These are phyloP conservation scores for Axis porcinus DNA, from an alignment of 2,113 vertebrate genomes.

Conservation along the genomic window DNA sequence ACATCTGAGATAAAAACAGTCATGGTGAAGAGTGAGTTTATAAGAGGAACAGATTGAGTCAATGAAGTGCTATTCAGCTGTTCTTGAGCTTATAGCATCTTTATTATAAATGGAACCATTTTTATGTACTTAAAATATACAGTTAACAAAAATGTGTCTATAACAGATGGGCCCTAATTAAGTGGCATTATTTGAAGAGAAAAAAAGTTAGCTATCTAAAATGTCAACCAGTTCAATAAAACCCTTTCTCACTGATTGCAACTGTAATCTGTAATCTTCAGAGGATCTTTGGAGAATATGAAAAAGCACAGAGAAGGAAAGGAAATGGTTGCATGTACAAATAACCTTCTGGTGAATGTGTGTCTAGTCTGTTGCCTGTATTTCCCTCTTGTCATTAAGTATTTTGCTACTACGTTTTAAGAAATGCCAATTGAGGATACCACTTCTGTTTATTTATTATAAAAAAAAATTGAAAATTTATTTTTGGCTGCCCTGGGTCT, in stretches of 20 bases:
- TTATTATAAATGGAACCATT: conserved; percentile 16
- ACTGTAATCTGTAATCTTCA: not conserved
- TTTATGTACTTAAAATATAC: conserved; percentile 30
- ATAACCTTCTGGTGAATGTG: not conserved
- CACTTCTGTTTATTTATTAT: not conserved
- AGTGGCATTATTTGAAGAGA: conserved; percentile 17
- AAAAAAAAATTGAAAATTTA: not conserved
- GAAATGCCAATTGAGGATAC: no score
- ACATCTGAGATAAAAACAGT: not conserved
- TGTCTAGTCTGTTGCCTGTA: not conserved
- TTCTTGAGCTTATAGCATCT: not conserved
- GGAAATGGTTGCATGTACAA: not conserved
- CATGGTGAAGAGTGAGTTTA: not conserved
- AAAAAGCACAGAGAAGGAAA: not conserved
- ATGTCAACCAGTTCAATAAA: not conserved
- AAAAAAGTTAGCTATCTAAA: conserved; percentile 4
- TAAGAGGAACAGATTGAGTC: not conserved
- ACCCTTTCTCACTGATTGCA: not conserved
- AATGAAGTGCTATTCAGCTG: conserved; percentile 1
- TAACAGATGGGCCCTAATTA: not conserved
- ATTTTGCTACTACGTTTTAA: not conserved
- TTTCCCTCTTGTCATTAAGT: not conserved
- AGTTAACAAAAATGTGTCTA: not conserved
- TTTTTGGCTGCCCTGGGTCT: not conserved
- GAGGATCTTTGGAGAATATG: conserved; percentile 26